Evolutionary conservation across 2,113 vertebrate species (phyloP).

Genomic region (Muntiacus reevesi): DNA sequence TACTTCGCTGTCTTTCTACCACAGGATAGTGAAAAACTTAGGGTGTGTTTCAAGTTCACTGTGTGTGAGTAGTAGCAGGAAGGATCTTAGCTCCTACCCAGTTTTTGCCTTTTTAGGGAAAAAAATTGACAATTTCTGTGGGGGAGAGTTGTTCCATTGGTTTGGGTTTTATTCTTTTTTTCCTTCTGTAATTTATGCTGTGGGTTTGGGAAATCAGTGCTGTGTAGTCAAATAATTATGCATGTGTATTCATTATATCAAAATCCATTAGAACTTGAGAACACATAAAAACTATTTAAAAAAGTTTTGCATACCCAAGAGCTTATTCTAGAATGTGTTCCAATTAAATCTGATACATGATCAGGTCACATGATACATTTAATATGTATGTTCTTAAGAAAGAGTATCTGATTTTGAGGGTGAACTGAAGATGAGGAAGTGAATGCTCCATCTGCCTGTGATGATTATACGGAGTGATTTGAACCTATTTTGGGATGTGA

Average conservation of each 20-base stretch:
- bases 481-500: constrained; percentile 51
- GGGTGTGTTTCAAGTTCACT: background rate
- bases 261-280: background rate
- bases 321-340: background rate
- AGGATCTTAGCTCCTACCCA: constrained; percentile 23
- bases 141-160: background rate
- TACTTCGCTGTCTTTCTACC: background rate
- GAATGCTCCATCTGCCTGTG: background rate
- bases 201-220: constrained; percentile 18
- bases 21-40: background rate
- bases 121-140: background rate
- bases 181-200: background rate
- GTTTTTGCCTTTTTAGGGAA: background rate
- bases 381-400: background rate
- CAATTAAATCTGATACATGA: background rate
- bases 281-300: background rate
- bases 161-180: constrained; percentile 40
- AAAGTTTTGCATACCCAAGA: background rate
- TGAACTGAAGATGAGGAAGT: background rate
- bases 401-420: background rate
- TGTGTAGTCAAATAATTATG: background rate
- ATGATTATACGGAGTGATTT: background rate
- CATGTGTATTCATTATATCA: constrained; percentile 19
- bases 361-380: background rate
- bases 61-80: background rate